Base-by-base conservation (phyloP, 1,140 invertebrate genomes). In the Zaprionus camerounensis region DNA sequence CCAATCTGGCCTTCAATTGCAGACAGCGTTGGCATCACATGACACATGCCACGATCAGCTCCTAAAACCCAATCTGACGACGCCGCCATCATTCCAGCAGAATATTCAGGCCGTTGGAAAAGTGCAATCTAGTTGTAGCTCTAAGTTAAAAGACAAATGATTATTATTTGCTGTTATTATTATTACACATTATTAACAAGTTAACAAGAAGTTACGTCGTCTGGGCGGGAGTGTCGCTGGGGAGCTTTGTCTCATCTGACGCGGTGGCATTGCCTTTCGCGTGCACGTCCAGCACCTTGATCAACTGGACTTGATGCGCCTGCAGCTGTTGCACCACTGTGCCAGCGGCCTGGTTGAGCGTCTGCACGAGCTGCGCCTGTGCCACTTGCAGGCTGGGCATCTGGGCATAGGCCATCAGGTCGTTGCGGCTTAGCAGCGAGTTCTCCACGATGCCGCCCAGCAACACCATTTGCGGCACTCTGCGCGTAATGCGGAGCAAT, bases 391-490 rank as follows among this genome's bases (percentile, higher is more conserved):
- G 78, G 82, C 94, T 94, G 1, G 95, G 94, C 80, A 96, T 93
- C 81, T 94, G 92, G 57, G 95, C 95, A 73, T 94, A 96, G 71
- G 94, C 93, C 34, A 95, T 73, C 20, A 97, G 93, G 76, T 96
- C 95, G 85, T 96, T 95, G 56, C 94, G 94, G 38, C 94, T 95
- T 31, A 96, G 73, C n/a, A 96, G 92, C 58, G 93, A 94, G 51
- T 95, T 94, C 75, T 96, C 94, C 58, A 96, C 93, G 71, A 96
- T 95, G 31, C 95, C 96, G 82, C 96, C 96, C 82, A 97, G 87
- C 13, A 96, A 91, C 77, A 95, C 88, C 73, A 96, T 82, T 82
- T 96, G 94, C 4, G 95, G 95, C 49, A 93, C 93, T 78, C 94
- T 96, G 46, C 94, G 95, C 2, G 94, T 80, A 49, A 95, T 94